Evolutionary conservation across 2,797 vertebrate species (phyloP), one percentile per base, ranked within the genome.

Genomic region (Danio albolineatus): DNA sequence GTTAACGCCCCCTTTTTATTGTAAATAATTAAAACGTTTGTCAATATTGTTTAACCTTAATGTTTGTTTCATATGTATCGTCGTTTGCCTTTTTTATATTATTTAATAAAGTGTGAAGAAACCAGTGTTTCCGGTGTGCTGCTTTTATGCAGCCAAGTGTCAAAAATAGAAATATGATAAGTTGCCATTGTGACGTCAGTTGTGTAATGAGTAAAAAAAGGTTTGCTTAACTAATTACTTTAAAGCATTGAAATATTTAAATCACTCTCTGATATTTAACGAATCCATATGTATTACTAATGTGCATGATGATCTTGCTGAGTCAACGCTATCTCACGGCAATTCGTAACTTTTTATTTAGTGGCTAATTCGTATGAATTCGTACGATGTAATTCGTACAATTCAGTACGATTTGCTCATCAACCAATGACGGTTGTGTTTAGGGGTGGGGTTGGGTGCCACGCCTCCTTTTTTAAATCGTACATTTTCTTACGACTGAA

Each of bases 31-130:
- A 10, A 67, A 57, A 57, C 4, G 14, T 65, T 53, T 65, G 36
- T 64, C 17, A 0, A 7, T 53, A 10, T 54, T n/a, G 51, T 10
- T 76, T 57, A 44, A 44, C 57, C 28, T 60, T 49, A 53, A 10
- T 39, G 56, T 19, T 46, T 59, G 13, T 59, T 76, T 76, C 74
- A 76, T 54, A 28, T 66, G 36, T 65, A 28, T 54, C 10, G 36
- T 66, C 4, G 13, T 43, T 76, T 76, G 19, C 19, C 44, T 54
- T 75, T 64, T 64, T 21, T 9, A 0, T 65, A 56, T 66, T 76
- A 36, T 76, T 56, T 67, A 77, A 67, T 67, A 77, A 67, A 77
- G 53, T 67, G 10, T 66, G 21, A 57, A 28, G 7, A 76, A 57
- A 67, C 48, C 10, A 14, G 66, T 5, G 16, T 67, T 44, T 8